A percentile compares a stretch with the other conserved stretches of the same genome.
phyloP scores from a whole-genome alignment of 37 sponge, comb jelly and placozoan genomes.

The Mnemiopsis leidyi region DNA sequence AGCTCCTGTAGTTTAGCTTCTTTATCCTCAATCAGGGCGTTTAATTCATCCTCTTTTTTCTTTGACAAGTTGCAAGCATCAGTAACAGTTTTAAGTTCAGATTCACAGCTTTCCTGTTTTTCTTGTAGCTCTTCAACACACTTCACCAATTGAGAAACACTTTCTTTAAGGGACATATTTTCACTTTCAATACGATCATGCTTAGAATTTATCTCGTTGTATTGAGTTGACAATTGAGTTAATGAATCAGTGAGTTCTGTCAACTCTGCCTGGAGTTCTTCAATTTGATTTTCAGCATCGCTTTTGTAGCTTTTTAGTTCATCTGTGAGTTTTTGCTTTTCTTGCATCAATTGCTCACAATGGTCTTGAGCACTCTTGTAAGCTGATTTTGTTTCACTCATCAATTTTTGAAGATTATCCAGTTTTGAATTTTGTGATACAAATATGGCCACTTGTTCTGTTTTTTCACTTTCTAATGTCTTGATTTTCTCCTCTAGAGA shows the following conservation, averaged over 20 bases:
- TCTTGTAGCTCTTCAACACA: conserved; percentile 23
- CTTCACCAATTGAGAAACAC: conserved; percentile 29
- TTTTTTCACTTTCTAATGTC: neutral
- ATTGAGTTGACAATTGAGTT: conserved; percentile 31
- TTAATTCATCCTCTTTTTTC: conserved; percentile 1
- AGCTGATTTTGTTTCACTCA: neutral
- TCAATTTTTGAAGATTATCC: neutral
- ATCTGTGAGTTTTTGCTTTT: neutral
- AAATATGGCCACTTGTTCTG: neutral
- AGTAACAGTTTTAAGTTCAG: neutral
- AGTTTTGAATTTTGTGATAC: neutral
- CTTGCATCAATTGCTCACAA: neutral
- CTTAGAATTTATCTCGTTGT: conserved; percentile 13
- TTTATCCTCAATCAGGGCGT: conserved; percentile 3
- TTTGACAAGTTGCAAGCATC: neutral
- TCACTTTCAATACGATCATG: conserved; percentile 27
- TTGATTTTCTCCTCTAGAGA: neutral
- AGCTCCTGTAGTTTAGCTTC: neutral
- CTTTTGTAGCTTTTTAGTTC: neutral
- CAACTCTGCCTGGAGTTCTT: neutral
- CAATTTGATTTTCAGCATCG: conserved; percentile 47
- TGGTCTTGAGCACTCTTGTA: neutral
- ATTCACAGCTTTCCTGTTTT: conserved; percentile 39
- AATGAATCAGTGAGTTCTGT: conserved; percentile 21
- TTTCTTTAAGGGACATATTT: neutral